Percentiles rank a stretch among this genome's conserved stretches.
phyloP scores from a whole-genome alignment of 2,888 invertebrate species.

The Acleris literana region DNA sequence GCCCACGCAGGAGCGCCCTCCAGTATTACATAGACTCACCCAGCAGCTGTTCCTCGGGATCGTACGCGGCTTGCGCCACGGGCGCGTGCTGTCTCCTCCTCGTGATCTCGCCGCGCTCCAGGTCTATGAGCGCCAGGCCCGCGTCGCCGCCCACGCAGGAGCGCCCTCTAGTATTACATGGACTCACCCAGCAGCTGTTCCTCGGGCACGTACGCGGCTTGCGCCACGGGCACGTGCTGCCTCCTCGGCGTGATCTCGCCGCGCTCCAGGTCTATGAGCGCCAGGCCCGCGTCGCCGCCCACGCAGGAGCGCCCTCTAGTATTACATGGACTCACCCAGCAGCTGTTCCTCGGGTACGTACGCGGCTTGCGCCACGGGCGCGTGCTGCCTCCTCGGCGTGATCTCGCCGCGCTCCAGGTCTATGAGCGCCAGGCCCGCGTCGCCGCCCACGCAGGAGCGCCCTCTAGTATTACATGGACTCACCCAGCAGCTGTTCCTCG shows the following conservation, averaged over 20 bases:
- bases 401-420: conserved; percentile 96
- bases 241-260: conserved; percentile 92
- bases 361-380: conserved; percentile 67
- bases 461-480: conserved; percentile 61
- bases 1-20: conserved; percentile 92
- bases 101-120: conserved; percentile 94
- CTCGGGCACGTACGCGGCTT: conserved; percentile 87
- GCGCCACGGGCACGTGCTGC: conserved; percentile 77
- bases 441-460: conserved; percentile 92
- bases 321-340: conserved; percentile 71
- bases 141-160: conserved; percentile 94
- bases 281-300: conserved; percentile 96
- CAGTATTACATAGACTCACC: conserved; percentile 83
- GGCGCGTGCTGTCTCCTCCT: conserved; percentile 86
- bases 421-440: conserved; percentile 96
- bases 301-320: conserved; percentile 86
- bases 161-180: conserved; percentile 77
- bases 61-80: conserved; percentile 81
- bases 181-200: conserved; percentile 89
- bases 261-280: conserved; percentile 96
- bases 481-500: conserved; percentile 91
- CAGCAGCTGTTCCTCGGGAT: conserved; percentile 92
- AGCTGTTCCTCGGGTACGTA: conserved; percentile 94
- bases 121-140: conserved; percentile 96
- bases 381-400: conserved; percentile 88